Base-by-base conservation (phyloP, 2,113 vertebrate genomes). In the Murina feae region DNA sequence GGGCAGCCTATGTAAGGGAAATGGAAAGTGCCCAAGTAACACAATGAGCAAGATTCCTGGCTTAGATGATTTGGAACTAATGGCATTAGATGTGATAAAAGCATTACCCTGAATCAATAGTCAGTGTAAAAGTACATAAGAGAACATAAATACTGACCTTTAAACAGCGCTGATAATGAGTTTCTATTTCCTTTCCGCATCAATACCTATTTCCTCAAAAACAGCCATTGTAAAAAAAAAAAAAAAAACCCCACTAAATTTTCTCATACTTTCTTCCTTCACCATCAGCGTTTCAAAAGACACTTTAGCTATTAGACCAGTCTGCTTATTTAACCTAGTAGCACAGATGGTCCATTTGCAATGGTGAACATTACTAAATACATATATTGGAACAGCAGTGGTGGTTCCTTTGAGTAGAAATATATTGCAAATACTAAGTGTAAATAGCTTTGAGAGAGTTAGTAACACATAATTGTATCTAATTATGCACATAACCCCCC, bases 131-230 rank as follows among this genome's bases (percentile, higher is more conserved):
- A 53, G 6, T 55, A 69, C n/a, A 17, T 49, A 75, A 51, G 74
- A 93, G 30, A n/a, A 89, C 65, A 63, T 42, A 72, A 53, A 66
- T 28, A 14, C 7, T 44, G 37, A 9, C 88, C 13, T 86, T 91
- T 86, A 84, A 83, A 90, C 4, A 72, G 39, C 6, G 47, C 82
- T 74, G 79, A 20, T 18, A 74, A 81, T 75, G 72, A 37, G n/a
- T 14, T 58, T 78, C 16, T 21, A n/a, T 92, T 94, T 86, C 68
- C 53, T 92, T 86, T 86, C 25, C 37, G 6, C 30, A 63, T 74
- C 55, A 65, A 74, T 84, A 87, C 9, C 66, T 58, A 86, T 88
- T 84, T 91, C 60, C 58, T 91, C 44, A 84, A 91, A 91, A 72
- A 89, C 10, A 55, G 18, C 68, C 74, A 44, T 72, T 72, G 3